Percentiles rank a stretch among this genome's conserved stretches.
phyloP scores from a whole-genome alignment of 2,888 invertebrate species.

The Lasioglossum vierecki region DNA sequence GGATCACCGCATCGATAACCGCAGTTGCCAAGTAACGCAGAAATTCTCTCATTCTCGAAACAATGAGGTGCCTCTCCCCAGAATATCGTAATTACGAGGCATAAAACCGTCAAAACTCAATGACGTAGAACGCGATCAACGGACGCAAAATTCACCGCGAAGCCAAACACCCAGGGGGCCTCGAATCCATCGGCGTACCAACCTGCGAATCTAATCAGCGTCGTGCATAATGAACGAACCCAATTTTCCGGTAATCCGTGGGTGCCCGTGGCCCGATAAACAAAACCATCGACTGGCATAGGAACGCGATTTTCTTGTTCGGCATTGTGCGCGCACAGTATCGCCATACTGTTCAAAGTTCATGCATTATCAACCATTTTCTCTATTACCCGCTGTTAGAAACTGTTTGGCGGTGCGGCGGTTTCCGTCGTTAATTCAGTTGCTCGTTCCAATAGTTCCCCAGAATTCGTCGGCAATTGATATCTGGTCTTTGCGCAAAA shows the following conservation, averaged over 20 bases:
- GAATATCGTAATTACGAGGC: constrained; percentile 7
- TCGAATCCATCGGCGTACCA: constrained; percentile 16
- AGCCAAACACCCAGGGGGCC: constrained; percentile 27
- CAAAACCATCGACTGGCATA: constrained; percentile 18
- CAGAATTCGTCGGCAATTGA: not conserved
- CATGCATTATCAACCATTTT: not conserved
- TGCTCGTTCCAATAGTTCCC: not conserved
- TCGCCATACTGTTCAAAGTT: not conserved
- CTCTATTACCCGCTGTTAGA: not conserved
- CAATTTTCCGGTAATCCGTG: constrained; percentile 36
- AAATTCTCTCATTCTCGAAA: not conserved
- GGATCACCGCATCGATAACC: not conserved
- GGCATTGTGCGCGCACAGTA: not conserved
- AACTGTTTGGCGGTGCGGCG: not conserved
- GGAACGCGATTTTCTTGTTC: constrained; percentile 9
- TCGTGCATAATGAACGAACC: constrained; percentile 30
- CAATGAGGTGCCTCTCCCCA: too few species aligned
- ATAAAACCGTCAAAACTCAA: constrained; percentile 18
- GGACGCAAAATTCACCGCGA: constrained; percentile 20
- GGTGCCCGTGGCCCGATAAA: constrained; percentile 10
- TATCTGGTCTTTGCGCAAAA: not conserved
- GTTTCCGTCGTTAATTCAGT: not conserved
- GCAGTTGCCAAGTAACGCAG: not conserved
- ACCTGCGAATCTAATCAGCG: constrained; percentile 30
- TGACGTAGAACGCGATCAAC: constrained; percentile 10